phyloP scores from a whole-genome alignment of 1,140 invertebrate species.

The Bursaphelenchus mucronatus region DNA sequence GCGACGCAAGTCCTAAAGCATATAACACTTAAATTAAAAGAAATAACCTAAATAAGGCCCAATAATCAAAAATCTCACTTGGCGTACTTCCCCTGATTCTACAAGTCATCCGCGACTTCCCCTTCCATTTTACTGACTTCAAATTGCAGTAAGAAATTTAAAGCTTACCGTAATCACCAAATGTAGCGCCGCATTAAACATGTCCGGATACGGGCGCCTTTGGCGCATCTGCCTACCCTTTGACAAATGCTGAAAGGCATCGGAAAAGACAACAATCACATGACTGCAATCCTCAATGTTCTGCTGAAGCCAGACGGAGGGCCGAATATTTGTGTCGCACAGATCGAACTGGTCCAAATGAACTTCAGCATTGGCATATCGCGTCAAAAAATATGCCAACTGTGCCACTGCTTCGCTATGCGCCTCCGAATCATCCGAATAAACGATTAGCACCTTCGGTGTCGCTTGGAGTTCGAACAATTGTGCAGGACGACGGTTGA shows the following conservation, averaged over 20 bases:
- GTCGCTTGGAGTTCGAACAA: constrained; percentile 27
- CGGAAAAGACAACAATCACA: constrained; percentile 47
- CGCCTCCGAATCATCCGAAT: constrained; percentile 49
- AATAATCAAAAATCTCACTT: no score
- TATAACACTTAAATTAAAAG: no score
- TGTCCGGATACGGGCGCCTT: constrained; percentile 47
- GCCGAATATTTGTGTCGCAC: constrained; percentile 21
- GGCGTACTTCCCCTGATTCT: no score
- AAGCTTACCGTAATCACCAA: constrained; percentile 34
- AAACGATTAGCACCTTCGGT: constrained; percentile 50
- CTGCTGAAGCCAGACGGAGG: constrained; percentile 37
- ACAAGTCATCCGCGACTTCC: constrained; percentile 14
- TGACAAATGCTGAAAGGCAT: constrained; percentile 24
- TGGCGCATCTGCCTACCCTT: constrained; percentile 31
- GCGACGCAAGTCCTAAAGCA: no score
- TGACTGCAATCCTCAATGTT: constrained; percentile 28
- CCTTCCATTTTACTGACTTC: constrained; percentile 21
- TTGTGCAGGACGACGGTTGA: constrained; percentile 27
- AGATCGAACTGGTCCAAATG: constrained; percentile 32
- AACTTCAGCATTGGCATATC: constrained; percentile 34
- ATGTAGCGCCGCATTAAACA: constrained; percentile 44
- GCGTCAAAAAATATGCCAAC: constrained; percentile 34
- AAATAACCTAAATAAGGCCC: no score
- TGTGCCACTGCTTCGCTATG: constrained; percentile 33
- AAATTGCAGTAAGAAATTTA: constrained; percentile 3